These are phyloP conservation scores for Erpornis zantholeuca DNA, from an alignment of 2,113 vertebrate species.

Conservation along the genomic window DNA sequence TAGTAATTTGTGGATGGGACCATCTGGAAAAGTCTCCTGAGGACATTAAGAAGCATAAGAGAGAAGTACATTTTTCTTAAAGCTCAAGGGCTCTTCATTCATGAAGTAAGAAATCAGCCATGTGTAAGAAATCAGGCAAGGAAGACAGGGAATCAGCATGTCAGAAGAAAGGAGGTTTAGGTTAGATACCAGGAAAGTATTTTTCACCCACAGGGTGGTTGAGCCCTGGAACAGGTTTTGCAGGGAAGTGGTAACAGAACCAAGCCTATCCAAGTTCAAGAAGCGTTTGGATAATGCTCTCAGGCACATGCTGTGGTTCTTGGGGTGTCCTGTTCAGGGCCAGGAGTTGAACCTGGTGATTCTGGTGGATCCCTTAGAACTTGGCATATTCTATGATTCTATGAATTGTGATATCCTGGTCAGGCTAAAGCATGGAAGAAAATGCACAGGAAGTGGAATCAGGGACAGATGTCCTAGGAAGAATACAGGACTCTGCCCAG, in stretches of 20 bases:
- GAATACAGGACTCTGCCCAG: background rate
- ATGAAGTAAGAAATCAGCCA: no score
- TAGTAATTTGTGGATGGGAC: background rate
- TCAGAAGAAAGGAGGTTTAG: background rate
- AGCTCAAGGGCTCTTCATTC: background rate
- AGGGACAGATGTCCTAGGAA: background rate
- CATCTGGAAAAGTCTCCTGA: background rate
- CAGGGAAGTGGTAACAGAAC: background rate
- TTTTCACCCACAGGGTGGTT: background rate
- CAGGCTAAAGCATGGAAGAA: background rate
- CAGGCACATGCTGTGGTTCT: background rate
- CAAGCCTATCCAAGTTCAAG: background rate
- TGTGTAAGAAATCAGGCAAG: background rate
- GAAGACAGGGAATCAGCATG: background rate
- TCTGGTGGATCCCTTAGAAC: no score
- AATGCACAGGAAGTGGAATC: background rate
- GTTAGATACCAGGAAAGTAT: background rate
- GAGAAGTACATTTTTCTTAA: background rate
- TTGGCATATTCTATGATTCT: background rate
- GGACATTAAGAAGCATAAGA: background rate
- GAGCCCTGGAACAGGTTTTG: background rate
- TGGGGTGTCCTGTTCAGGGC: background rate
- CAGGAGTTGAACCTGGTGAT: background rate
- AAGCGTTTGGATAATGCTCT: background rate
- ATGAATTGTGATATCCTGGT: background rate